Percentiles rank a stretch among this genome's conserved stretches.
phyloP scores from a whole-genome alignment of 2,797 vertebrate genomes.

The Saxicola maurus region DNA sequence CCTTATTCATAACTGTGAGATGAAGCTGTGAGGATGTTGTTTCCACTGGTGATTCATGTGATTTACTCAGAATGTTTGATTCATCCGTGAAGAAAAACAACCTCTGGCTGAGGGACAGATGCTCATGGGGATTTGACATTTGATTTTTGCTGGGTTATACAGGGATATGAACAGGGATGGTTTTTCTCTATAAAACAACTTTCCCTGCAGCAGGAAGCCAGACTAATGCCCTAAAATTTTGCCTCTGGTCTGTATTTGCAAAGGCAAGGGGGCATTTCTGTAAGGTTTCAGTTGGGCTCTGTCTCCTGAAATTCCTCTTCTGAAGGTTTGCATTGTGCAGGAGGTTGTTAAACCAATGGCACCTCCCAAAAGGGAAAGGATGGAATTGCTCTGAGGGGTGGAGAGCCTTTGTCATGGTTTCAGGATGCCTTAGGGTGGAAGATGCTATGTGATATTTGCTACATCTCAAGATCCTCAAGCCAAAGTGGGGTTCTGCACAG shows the following conservation, averaged over 20 bases:
- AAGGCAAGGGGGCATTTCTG: not conserved
- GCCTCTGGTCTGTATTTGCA: not conserved
- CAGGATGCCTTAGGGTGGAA: not conserved
- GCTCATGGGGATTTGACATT: constrained; percentile 18
- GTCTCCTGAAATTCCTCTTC: not conserved
- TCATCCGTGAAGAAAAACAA: constrained; percentile 35
- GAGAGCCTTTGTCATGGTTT: not conserved
- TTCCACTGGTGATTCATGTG: constrained; percentile 55
- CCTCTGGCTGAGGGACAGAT: constrained; percentile 28
- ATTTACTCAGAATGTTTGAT: constrained; percentile 48
- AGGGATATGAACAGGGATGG: not conserved
- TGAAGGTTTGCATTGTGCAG: not conserved
- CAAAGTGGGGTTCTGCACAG: not conserved
- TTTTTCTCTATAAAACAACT: not conserved
- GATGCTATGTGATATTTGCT: not conserved
- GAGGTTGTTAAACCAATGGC: not conserved
- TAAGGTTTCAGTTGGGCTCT: not conserved
- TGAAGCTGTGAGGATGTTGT: constrained; percentile 50
- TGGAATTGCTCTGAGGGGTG: not conserved
- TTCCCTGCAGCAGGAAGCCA: not conserved
- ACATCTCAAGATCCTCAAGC: not conserved
- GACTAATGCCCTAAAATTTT: not conserved
- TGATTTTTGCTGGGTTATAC: constrained; percentile 4
- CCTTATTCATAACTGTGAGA: constrained; percentile 50
- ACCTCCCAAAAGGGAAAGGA: not conserved